Percentiles rank a stretch among this genome's conserved stretches.
phyloP scores from a whole-genome alignment of 2,113 vertebrate species.

The Martes martes region DNA sequence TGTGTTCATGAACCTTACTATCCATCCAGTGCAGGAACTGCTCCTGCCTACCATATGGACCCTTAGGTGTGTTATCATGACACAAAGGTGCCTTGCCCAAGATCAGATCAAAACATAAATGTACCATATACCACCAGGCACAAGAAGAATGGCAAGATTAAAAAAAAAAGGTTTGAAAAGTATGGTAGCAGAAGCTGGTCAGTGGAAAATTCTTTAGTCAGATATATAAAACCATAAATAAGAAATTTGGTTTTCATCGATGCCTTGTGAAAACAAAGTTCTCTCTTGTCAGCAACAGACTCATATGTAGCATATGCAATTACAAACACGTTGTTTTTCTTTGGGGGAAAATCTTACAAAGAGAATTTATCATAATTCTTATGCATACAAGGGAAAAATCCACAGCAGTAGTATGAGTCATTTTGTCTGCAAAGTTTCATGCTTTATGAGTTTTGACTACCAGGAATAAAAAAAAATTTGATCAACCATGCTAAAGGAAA shows the following conservation, averaged over 20 bases:
- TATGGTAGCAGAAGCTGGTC: background rate
- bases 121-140: too few relatives aligned
- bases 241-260: background rate
- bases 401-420: background rate
- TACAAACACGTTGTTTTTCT: background rate
- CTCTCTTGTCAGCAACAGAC: background rate
- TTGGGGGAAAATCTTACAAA: background rate
- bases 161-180: background rate
- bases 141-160: background rate
- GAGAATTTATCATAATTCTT: background rate
- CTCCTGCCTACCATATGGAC: background rate
- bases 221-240: background rate
- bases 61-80: background rate
- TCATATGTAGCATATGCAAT: background rate
- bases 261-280: background rate
- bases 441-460: background rate
- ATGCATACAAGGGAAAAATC: background rate
- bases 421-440: background rate
- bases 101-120: background rate
- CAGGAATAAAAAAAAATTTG: background rate
- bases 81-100: background rate
- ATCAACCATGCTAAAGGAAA: background rate
- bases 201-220: background rate
- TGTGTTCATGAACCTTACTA: background rate
- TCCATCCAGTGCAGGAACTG: background rate